Base-by-base conservation (phyloP, 2,113 vertebrate species). In the Sebastes schlegelii region DNA sequence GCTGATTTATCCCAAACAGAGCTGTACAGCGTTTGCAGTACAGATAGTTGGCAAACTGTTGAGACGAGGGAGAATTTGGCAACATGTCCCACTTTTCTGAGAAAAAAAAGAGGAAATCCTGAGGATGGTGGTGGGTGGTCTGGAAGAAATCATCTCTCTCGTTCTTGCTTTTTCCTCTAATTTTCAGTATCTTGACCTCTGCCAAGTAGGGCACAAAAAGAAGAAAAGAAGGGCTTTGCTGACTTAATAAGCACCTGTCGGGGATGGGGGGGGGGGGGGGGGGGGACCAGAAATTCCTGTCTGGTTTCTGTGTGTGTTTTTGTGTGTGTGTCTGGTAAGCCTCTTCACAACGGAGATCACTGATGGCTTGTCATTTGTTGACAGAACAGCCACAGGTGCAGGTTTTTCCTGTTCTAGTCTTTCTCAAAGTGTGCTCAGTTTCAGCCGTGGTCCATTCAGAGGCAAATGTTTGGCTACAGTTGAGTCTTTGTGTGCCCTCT, bases 241-340 rank as follows among this genome's bases (percentile, higher is more conserved):
- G 62, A 80, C 81, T 86, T 89, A 90, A 86, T 87, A 80, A 87
- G 86, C 92, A 93, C 91, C 90, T 92, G 91, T 94, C 89, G 83
- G 40, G 48, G 26, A 34, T 57, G 62, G 65, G 45, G 61, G 71
- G 46, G 43, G 83, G 85, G 40, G 48, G 55, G 62, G 65, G 45
- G 64, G 71, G 51, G 43, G 82, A 84, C 70, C 51, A 90, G 84
- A 90, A 88, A 93, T 91, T 93, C 92, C 89, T 86, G 90, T 92
- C 85, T 92, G 49, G 77, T 90, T 80, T 83, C 65, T 75, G 82
- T 81, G 79, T 73, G 78, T 75, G 61, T 90, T 11, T 79, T 16
- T 80, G 64, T 69, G 62, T 78, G 48, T 80, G 57, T 64, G 23
- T 86, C 61, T 84, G 75, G 48, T 82, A 66, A 77, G 61, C 74